Evolutionary conservation across 2,113 vertebrate species (phyloP).

Genomic region (Gallinago media): DNA sequence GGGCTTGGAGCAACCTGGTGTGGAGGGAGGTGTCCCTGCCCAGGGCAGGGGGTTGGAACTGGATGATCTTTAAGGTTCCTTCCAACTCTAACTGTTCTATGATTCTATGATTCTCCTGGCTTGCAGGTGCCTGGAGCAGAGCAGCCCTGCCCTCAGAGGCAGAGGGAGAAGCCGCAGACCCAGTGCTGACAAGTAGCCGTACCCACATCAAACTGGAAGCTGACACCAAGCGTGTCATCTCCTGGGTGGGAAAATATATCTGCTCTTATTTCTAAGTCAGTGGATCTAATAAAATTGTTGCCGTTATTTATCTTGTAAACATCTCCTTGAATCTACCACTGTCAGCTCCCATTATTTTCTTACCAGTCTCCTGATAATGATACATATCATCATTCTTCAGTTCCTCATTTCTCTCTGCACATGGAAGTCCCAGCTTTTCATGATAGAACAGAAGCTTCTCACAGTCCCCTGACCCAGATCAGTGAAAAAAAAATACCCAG

Average conservation of each 20-base stretch:
- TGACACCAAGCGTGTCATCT: neutral
- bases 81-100: no score
- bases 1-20: no score
- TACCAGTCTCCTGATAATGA: neutral
- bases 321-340: neutral
- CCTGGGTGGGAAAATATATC: neutral
- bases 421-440: neutral
- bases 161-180: neutral
- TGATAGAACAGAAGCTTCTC: neutral
- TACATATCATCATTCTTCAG: neutral
- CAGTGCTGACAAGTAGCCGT: neutral
- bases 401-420: neutral
- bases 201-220: neutral
- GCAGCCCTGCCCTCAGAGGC: neutral
- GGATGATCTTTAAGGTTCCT: no score
- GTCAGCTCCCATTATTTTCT: conserved; percentile 12
- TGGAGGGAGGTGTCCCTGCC: no score
- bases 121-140: neutral
- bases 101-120: neutral
- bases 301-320: conserved; percentile 46
- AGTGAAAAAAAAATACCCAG: neutral
- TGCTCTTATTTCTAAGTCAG: neutral
- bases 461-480: neutral
- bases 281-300: neutral
- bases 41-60: no score